Evolutionary conservation across 2,888 invertebrate genomes (phyloP).

Genomic region (Drosophila histrio): DNA sequence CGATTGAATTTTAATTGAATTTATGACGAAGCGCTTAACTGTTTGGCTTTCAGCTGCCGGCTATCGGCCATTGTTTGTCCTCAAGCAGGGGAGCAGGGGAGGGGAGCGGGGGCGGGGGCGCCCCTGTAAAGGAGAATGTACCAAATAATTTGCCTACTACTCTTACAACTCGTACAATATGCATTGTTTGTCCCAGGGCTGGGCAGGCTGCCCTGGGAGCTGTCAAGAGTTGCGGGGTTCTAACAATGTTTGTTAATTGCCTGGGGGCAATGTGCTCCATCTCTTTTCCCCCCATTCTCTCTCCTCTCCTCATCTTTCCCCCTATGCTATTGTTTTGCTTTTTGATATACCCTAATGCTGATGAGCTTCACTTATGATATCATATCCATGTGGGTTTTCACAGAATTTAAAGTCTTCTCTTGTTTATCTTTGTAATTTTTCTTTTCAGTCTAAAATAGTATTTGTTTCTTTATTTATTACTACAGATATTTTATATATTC

Average conservation of each 20-base stretch:
- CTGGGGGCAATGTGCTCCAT: constrained; percentile 13
- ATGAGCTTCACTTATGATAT: neutral
- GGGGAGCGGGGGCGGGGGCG: neutral
- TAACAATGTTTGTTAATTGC: constrained; percentile 30
- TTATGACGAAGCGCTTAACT: constrained; percentile 56
- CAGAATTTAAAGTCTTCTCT: neutral
- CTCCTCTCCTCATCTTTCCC: neutral
- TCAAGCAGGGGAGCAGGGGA: neutral
- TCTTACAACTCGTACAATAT: constrained; percentile 26
- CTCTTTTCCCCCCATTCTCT: neutral
- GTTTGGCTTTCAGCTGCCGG: constrained; percentile 35
- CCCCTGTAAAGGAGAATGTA: neutral
- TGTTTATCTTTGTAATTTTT: no score
- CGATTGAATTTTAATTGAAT: constrained; percentile 77
- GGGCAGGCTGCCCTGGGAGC: neutral
- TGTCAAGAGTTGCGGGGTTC: neutral
- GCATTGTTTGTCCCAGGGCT: constrained; percentile 58
- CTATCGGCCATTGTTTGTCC: constrained; percentile 20
- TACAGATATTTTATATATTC: no score
- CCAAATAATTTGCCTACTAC: constrained; percentile 59
- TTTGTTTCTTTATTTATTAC: no score
- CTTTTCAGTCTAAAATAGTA: neutral
- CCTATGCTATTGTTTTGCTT: neutral
- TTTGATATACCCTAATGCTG: neutral
- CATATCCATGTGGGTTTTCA: neutral